Percentiles rank a stretch among this genome's conserved stretches.
Conservation (phyloP, 1,140 invertebrate species). For the Nasonia giraulti region DNA sequence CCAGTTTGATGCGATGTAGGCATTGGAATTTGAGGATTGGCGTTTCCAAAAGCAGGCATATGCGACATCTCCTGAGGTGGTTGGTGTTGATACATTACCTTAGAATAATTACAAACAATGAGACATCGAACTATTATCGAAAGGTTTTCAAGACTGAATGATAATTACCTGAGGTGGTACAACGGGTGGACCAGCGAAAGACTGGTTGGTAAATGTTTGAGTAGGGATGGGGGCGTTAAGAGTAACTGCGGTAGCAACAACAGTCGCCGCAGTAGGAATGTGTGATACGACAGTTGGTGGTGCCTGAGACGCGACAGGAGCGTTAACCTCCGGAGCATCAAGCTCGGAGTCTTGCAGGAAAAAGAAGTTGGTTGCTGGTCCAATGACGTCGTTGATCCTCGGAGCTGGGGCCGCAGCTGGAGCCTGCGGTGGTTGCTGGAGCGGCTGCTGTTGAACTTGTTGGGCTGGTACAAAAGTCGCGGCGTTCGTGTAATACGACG, state of each 20-base stretch:
- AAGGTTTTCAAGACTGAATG: background rate
- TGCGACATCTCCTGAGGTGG: slow-evolving; percentile 69
- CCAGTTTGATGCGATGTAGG: slow-evolving; percentile 69
- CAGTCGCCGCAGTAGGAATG: slow-evolving; percentile 71
- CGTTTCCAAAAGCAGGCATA: slow-evolving; percentile 70
- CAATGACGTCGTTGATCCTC: slow-evolving; percentile 83
- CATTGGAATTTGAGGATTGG: slow-evolving; percentile 72
- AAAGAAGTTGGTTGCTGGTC: slow-evolving; percentile 80
- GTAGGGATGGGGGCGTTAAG: slow-evolving; percentile 80
- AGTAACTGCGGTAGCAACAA: slow-evolving; percentile 41
- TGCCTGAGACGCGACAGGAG: slow-evolving; percentile 39
- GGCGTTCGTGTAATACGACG: slow-evolving; percentile 66
- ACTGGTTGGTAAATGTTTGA: slow-evolving; percentile 87
- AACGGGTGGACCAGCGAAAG: slow-evolving; percentile 74
- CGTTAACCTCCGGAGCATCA: slow-evolving; percentile 78
- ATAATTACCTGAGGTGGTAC: slow-evolving; percentile 60
- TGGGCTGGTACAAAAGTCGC: slow-evolving; percentile 67
- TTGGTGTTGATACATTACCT: slow-evolving; percentile 69
- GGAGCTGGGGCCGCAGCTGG: slow-evolving; percentile 66
- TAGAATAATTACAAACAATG: background rate
- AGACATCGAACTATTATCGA: background rate
- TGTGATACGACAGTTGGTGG: slow-evolving; percentile 66
- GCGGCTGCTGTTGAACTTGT: slow-evolving; percentile 58
- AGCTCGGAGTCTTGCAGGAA: slow-evolving; percentile 87
- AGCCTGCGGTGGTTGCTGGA: slow-evolving; percentile 69